These are phyloP conservation scores for Dicyrtomina minuta DNA, from an alignment of 2,888 invertebrate species.

Conservation along the genomic window DNA sequence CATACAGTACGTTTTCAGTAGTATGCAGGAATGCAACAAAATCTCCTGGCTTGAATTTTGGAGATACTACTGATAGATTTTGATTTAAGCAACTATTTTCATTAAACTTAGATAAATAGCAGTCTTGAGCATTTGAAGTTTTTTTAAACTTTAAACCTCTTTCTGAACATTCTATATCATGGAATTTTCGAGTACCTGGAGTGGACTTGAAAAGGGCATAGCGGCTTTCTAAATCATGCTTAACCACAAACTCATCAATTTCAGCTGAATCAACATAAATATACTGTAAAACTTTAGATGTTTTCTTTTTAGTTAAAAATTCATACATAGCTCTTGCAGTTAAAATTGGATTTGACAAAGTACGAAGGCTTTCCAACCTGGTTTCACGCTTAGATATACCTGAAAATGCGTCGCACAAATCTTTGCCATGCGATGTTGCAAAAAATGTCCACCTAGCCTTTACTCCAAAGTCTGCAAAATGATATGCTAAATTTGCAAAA, in stretches of 20 bases:
- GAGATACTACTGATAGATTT: no score
- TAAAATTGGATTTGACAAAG: neutral
- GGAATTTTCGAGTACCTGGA: neutral
- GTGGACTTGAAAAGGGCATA: neutral
- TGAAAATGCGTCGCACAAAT: neutral
- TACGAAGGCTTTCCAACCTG: neutral
- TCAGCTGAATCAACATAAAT: neutral
- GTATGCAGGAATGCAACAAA: no score
- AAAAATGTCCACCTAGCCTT: neutral
- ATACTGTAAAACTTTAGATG: no score
- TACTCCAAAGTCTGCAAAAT: neutral
- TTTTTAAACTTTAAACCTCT: no score
- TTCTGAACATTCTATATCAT: no score
- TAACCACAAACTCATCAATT: neutral
- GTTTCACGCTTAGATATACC: neutral
- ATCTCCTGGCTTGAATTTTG: no score
- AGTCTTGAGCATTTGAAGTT: no score
- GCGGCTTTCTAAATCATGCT: neutral
- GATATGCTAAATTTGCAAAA: neutral
- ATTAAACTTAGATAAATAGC: no score
- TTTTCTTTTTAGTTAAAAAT: no score
- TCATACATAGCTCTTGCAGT: no score
- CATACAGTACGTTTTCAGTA: no score
- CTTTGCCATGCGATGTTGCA: neutral
- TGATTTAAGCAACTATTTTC: no score